Base-by-base conservation (phyloP, 1,140 invertebrate genomes). In the Ostrea denselamellosa region DNA sequence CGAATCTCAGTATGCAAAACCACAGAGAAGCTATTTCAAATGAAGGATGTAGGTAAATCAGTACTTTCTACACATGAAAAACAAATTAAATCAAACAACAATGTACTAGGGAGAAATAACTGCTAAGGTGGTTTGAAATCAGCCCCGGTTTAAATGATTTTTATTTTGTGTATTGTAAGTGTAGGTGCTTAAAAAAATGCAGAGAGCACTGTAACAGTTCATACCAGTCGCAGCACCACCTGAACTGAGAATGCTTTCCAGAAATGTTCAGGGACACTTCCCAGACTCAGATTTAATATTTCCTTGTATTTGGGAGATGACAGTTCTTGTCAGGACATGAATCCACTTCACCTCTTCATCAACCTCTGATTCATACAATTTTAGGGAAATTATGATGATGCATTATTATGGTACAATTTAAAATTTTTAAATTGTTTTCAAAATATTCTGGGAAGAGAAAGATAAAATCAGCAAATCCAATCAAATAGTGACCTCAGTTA, bases 271-370 rank as follows among this genome's bases (percentile, higher is more conserved):
- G 68, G 8, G 25, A 28, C 22, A 34, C 68, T 71, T 71, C 68
- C 25, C 28, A 0, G 22, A 71, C 25, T 25, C 12, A 8, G 68
- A 34, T 28, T 22, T 28, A 71, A 71, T 71, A 71, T 71, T 71
- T 71, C 68, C 68, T 71, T 71, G 68, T 71, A 71, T 71, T 34
- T 71, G 68, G 68, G 68, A 28, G 68, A 71, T 71, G 68, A 71
- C 68, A 71, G 25, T 25, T 56, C 56, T 58, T 17, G 56, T 58
- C 56, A 58, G 56, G 56, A 58, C 56, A 71, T 71, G 22, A 25
- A 34, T 10, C 68, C 68, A 71, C 68, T 71, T 71, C 68, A 71
- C 14, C 68, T 71, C 68, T 71, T 71, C 22, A 71, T 28, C 22
- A 71, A 71, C 22, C 68, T 28, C 68, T 71, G 68, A 71, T 28